A percentile compares a stretch with the other conserved stretches of the same genome.
Evolutionary conservation across 2,888 invertebrate species (phyloP).

Genomic region (Elgonia sp.): DNA sequence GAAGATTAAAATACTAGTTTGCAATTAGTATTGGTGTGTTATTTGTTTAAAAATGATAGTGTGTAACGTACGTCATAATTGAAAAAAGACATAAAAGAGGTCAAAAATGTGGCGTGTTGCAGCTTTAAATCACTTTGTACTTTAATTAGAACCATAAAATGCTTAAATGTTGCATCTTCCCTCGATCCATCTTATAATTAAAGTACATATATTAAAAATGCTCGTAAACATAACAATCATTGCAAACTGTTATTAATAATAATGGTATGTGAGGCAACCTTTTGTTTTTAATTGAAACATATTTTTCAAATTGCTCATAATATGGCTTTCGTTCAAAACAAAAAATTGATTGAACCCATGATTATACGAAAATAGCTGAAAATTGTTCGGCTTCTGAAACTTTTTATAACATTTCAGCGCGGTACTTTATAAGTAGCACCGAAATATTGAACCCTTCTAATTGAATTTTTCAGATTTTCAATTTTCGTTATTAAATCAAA

Average conservation of each 20-base stretch:
- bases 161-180: conserved; percentile 69
- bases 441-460: not conserved
- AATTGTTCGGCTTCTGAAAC: conserved; percentile 63
- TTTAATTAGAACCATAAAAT: conserved; percentile 76
- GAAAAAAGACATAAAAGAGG: conserved; percentile 63
- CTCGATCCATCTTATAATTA: conserved; percentile 73
- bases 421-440: not conserved
- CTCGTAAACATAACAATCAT: conserved; percentile 73
- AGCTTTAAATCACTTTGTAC: conserved; percentile 74
- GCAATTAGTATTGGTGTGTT: conserved; percentile 62
- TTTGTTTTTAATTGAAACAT: conserved; percentile 72
- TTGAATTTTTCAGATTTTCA: not conserved
- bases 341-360: conserved; percentile 68
- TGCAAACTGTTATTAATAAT: conserved; percentile 71
- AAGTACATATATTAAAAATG: conserved; percentile 72
- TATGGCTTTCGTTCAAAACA: conserved; percentile 45
- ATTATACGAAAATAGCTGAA: conserved; percentile 52
- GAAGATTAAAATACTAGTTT: conserved; percentile 55
- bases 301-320: conserved; percentile 68
- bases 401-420: conserved; percentile 10
- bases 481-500: not conserved
- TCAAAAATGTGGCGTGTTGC: conserved; percentile 69
- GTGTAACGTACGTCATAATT: conserved; percentile 54
- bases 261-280: conserved; percentile 63
- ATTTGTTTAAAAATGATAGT: conserved; percentile 61